Conservation (phyloP, 2,797 vertebrate species). For the Anabas testudineus region DNA sequence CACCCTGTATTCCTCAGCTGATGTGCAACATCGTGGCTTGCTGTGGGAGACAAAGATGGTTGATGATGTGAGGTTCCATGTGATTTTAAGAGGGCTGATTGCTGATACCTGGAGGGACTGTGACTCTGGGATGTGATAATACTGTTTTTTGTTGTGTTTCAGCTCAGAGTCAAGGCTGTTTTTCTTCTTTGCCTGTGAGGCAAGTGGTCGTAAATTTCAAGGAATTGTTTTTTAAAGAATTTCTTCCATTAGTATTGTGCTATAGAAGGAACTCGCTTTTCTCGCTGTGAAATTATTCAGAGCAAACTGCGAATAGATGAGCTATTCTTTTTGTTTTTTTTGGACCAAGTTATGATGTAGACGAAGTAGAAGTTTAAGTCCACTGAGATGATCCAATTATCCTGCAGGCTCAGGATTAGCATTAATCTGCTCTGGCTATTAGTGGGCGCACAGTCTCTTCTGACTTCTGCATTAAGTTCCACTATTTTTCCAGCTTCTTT, state of each 20-base stretch:
- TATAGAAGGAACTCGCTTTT: slow-evolving; percentile 8
- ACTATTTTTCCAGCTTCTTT: slow-evolving; percentile 27
- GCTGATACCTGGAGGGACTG: background rate
- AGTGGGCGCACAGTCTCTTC: slow-evolving; percentile 60
- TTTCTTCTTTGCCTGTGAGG: background rate
- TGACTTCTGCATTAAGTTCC: slow-evolving; percentile 55
- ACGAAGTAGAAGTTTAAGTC: slow-evolving; percentile 62
- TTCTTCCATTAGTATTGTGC: slow-evolving; percentile 33
- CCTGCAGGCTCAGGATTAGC: slow-evolving; percentile 75
- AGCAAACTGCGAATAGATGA: slow-evolving; percentile 55
- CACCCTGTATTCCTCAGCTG: slow-evolving; percentile 71
- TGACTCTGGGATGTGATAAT: background rate
- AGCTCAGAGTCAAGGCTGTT: background rate
- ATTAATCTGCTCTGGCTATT: slow-evolving; percentile 79
- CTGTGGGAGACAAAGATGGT: slow-evolving; percentile 48
- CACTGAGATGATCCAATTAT: slow-evolving; percentile 80
- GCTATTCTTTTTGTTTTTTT: slow-evolving; percentile 35
- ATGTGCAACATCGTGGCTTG: slow-evolving; percentile 57
- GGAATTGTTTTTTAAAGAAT: background rate
- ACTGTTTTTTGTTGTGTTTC: slow-evolving; percentile 1
- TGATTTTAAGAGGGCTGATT: slow-evolving; percentile 9
- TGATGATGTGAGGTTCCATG: background rate
- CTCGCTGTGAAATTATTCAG: slow-evolving; percentile 39
- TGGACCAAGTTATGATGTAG: slow-evolving; percentile 51
- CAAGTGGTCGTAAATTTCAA: slow-evolving; percentile 7